phyloP scores from a whole-genome alignment of 2,113 vertebrate genomes.

The Clarias batrachus region DNA sequence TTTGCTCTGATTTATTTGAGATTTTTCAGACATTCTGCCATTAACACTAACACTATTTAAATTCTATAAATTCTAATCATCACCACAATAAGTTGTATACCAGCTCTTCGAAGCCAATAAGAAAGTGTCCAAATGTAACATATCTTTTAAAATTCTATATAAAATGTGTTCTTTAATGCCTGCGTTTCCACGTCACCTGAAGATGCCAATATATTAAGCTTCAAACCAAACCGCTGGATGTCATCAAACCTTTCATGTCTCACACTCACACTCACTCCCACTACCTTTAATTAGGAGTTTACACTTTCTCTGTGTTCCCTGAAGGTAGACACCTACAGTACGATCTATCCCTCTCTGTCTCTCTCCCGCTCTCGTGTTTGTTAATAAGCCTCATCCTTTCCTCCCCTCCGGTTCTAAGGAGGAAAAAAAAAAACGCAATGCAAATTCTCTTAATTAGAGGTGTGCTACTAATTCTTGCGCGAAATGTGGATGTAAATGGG shows the following conservation, averaged over 20 bases:
- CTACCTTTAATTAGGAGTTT: slow-evolving; percentile 99
- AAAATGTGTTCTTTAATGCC: not conserved
- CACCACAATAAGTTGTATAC: not conserved
- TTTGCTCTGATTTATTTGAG: not conserved
- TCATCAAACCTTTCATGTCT: slow-evolving; percentile 85
- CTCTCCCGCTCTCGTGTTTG: slow-evolving; percentile 74
- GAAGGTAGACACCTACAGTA: slow-evolving; percentile 71
- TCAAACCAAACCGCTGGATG: slow-evolving; percentile 22
- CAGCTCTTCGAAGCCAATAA: not conserved
- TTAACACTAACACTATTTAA: not conserved
- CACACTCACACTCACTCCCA: slow-evolving; percentile 83
- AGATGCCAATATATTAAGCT: slow-evolving; percentile 32
- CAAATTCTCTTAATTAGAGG: slow-evolving; percentile 97
- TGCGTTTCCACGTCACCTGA: not conserved
- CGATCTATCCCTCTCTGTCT: slow-evolving; percentile 69
- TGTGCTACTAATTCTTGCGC: slow-evolving; percentile 93
- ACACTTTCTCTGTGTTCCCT: slow-evolving; percentile 90
- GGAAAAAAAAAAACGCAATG: slow-evolving; percentile 81
- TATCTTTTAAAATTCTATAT: not conserved
- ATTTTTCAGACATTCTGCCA: not conserved
- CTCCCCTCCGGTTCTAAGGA: slow-evolving; percentile 81
- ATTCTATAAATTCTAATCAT: not conserved
- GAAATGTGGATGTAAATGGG: slow-evolving; percentile 84
- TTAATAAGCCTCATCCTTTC: slow-evolving; percentile 95
- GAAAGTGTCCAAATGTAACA: not conserved